Evolutionary conservation across 2,113 vertebrate genomes (phyloP).

Genomic region (Leuciscus idus): DNA sequence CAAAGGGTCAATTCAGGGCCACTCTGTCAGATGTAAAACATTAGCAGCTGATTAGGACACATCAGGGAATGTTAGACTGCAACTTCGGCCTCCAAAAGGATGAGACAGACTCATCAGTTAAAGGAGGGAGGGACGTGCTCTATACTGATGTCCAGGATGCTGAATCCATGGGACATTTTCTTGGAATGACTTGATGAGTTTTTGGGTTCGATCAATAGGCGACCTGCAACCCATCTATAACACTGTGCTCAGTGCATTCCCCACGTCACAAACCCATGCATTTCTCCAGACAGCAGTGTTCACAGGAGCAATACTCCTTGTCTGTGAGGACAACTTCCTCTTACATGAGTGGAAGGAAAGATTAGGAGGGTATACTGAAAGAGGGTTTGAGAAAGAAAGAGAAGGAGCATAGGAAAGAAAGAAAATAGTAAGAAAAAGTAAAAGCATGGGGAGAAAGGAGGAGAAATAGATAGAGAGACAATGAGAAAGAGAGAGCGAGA

Average conservation of each 20-base stretch:
- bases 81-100: conserved; percentile 49
- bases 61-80: conserved; percentile 35
- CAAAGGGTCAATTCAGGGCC: not conserved
- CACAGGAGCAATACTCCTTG: conserved; percentile 9
- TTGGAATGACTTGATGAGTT: conserved; percentile 70
- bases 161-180: conserved; percentile 63
- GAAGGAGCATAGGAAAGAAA: not conserved
- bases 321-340: not conserved
- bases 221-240: conserved; percentile 64
- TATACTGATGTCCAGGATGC: conserved; percentile 36
- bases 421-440: conserved; percentile 23
- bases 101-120: conserved; percentile 57
- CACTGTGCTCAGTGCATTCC: conserved; percentile 51
- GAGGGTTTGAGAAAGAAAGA: not conserved
- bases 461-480: conserved; percentile 33
- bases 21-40: conserved; percentile 1
- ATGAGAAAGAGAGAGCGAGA: conserved; percentile 41
- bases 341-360: not conserved
- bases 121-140: conserved; percentile 37
- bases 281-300: conserved; percentile 24
- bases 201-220: conserved; percentile 65
- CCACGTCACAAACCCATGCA: conserved; percentile 41
- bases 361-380: not conserved
- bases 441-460: not conserved
- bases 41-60: conserved; percentile 19